Evolutionary conservation across 2,888 invertebrate genomes (phyloP), one percentile per base, ranked within the genome.

Genomic region (Eurytoma californica): DNA sequence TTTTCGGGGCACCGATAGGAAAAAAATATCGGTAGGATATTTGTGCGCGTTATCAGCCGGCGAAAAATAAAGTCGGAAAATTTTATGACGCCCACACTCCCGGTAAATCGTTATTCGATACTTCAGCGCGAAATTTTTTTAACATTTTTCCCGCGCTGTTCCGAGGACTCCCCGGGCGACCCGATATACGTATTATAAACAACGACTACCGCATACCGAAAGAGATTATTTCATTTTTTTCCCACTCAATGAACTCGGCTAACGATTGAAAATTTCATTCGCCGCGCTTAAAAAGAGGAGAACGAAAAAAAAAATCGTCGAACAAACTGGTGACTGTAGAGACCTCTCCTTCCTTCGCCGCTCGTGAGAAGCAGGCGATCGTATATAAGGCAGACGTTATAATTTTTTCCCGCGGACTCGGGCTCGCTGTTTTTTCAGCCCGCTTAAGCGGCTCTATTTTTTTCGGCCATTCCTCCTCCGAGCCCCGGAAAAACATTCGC

Each of bases 51-150:
- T 80, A 76, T 80, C 76, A 72, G 63, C 20, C n/a, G 20, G 51
- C 3, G 55, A 67, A 72, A 60, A 75, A 79, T 69, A 79, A 75
- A 47, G 68, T 80, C 61, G 61, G 49, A 18, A 67, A 80, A 70
- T 76, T 75, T 67, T 72, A 69, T 49, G 67, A 55, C 13, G 51
- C 76, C 16, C 39, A 3, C 60, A 47, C n/a, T n/a, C 16, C 53
- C 55, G 28, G 39, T 67, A 72, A 80, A 80, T 80, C 76, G 80
- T 72, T 80, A 76, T 76, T 76, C 76, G 80, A 80, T 80, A 80
- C 72, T 63, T 49, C 61, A 57, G 58, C 68, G 58, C 58, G 66
- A 65, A 57, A 79, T 24, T 57, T 69, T 66, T 49, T 57, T 3
- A 13, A 28, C 20, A n/a, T 13, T 55, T 57, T 63, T 53, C 28